Percentiles rank a stretch among this genome's conserved stretches.
Conservation (phyloP, 1,140 invertebrate genomes). For the Triops cancriformis region DNA sequence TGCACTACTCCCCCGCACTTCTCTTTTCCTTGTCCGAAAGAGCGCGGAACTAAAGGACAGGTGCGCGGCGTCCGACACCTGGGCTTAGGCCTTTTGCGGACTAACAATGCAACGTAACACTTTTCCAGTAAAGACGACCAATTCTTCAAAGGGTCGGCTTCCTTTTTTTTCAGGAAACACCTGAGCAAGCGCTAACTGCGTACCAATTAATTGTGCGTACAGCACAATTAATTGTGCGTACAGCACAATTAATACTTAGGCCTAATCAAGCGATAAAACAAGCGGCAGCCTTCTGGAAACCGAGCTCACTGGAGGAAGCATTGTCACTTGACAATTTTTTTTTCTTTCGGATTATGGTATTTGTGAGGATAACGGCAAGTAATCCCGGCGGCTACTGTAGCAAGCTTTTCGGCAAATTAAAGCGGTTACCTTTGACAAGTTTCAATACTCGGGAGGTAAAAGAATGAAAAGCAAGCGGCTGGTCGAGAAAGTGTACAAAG, state of each 20-base stretch:
- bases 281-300: neutral
- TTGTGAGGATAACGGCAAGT: neutral
- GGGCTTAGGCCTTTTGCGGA: neutral
- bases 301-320: neutral
- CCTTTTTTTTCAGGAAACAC: neutral
- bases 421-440: slow-evolving; percentile 9
- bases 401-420: neutral
- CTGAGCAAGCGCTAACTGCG: neutral
- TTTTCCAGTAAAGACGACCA: neutral
- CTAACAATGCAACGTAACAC: neutral
- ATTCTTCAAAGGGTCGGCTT: neutral
- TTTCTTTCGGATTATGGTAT: neutral
- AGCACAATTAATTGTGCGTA: neutral
- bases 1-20: neutral
- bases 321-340: neutral
- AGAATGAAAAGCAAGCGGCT: too few relatives aligned
- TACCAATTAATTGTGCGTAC: neutral
- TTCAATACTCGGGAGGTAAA: too few relatives aligned
- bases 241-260: neutral
- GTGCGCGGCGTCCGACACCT: neutral
- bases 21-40: neutral
- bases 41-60: neutral
- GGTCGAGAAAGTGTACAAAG: too few relatives aligned
- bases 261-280: neutral
- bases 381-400: neutral